Percentiles rank a stretch among this genome's conserved stretches.
Conservation (phyloP, 2,113 vertebrate genomes). For the Clarias magur region DNA sequence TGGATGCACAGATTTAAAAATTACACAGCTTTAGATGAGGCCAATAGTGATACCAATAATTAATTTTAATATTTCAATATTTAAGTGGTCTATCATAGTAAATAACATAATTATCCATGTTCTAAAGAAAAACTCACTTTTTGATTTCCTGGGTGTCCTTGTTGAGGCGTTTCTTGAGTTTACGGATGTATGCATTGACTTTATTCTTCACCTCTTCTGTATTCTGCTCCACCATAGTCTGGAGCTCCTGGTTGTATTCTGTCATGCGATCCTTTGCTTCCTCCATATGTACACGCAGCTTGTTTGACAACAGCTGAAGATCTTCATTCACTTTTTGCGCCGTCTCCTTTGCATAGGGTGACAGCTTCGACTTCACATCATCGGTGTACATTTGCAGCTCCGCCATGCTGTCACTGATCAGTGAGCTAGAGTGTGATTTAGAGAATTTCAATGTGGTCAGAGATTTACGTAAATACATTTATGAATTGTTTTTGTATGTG, state of each 20-base stretch:
- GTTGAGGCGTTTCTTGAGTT: conserved; percentile 75
- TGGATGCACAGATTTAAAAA: neutral
- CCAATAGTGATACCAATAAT: neutral
- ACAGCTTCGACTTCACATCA: conserved; percentile 66
- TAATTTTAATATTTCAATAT: neutral
- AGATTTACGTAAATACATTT: neutral
- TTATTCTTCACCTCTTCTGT: conserved; percentile 58
- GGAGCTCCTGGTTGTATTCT: conserved; percentile 68
- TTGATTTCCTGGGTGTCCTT: conserved; percentile 74
- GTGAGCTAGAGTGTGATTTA: conserved; percentile 56
- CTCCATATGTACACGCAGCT: conserved; percentile 64
- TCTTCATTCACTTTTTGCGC: conserved; percentile 59
- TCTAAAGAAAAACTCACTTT: conserved; percentile 56
- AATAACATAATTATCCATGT: neutral
- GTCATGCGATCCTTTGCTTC: conserved; percentile 59
- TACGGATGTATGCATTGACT: conserved; percentile 65
- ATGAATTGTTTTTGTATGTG: neutral
- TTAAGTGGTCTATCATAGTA: neutral
- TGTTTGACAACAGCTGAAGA: conserved; percentile 56
- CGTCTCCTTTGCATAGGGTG: conserved; percentile 62
- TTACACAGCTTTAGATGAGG: neutral
- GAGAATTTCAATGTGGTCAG: neutral
- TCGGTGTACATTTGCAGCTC: conserved; percentile 68
- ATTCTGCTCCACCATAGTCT: conserved; percentile 72
- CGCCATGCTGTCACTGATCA: conserved; percentile 72